Conservation (phyloP, 2,888 invertebrate genomes). For the Polydrusus pterygomalis region DNA sequence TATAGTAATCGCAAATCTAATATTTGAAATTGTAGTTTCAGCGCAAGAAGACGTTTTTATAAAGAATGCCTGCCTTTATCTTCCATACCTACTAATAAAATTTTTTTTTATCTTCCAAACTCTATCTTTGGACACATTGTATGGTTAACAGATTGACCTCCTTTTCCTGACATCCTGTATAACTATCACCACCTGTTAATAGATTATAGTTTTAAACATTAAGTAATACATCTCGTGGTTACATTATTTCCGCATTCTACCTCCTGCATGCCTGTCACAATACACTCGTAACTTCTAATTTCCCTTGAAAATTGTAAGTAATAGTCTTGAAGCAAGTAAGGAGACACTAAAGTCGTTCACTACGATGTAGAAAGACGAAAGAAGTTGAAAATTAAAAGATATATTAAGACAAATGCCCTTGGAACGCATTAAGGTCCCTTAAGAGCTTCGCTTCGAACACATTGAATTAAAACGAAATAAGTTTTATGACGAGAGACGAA, state of each 20-base stretch:
- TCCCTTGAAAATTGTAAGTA: conserved; percentile 17
- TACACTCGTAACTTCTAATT: conserved; percentile 15
- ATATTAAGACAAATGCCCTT: conserved; percentile 51
- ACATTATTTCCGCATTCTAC: neutral
- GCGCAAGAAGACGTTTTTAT: no score
- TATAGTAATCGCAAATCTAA: no score
- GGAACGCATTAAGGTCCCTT: conserved; percentile 46
- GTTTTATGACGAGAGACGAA: conserved; percentile 45
- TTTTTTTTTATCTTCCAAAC: no score
- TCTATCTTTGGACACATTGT: no score
- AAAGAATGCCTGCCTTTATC: no score
- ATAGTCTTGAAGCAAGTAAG: conserved; percentile 17
- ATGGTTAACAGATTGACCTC: no score
- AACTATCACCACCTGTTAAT: no score
- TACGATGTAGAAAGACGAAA: conserved; percentile 32
- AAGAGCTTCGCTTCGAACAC: conserved; percentile 33
- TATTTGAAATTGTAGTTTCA: no score
- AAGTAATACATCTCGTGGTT: neutral
- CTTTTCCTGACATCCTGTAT: no score
- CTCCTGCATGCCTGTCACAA: conserved; percentile 4
- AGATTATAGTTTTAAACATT: no score
- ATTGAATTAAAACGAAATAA: conserved; percentile 42
- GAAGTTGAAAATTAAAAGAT: conserved; percentile 50
- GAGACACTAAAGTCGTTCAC: conserved; percentile 27
- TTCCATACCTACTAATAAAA: no score